Evolutionary conservation across 2,888 invertebrate species (phyloP).

Genomic region (Tachina fera): DNA sequence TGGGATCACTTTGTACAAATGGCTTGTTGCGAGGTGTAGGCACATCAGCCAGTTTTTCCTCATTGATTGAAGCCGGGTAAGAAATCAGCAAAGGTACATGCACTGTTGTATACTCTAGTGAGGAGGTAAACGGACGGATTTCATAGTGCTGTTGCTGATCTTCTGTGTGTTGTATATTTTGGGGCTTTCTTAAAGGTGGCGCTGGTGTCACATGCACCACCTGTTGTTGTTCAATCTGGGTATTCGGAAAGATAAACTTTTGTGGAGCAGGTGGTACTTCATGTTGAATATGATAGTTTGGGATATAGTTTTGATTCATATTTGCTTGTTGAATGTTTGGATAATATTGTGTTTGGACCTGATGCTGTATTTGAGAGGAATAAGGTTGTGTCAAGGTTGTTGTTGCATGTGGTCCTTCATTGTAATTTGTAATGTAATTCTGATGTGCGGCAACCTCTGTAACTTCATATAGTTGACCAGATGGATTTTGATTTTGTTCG

Average conservation of each 20-base stretch:
- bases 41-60: slow-evolving; percentile 71
- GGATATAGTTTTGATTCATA: slow-evolving; percentile 40
- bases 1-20: slow-evolving; percentile 78
- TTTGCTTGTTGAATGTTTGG: slow-evolving; percentile 4
- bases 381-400: slow-evolving; percentile 43
- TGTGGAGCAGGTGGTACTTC: slow-evolving; percentile 69
- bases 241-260: slow-evolving; percentile 71
- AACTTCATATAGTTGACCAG: slow-evolving; percentile 45
- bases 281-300: slow-evolving; percentile 44
- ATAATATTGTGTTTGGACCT: neutral
- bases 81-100: slow-evolving; percentile 74
- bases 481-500: slow-evolving; percentile 53
- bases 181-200: slow-evolving; percentile 72
- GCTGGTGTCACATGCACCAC: slow-evolving; percentile 72
- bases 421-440: slow-evolving; percentile 58
- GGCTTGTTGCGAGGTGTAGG: slow-evolving; percentile 77
- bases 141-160: slow-evolving; percentile 71
- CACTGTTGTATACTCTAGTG: slow-evolving; percentile 71
- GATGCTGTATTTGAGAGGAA: slow-evolving; percentile 15
- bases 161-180: slow-evolving; percentile 72
- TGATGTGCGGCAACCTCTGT: slow-evolving; percentile 44
- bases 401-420: slow-evolving; percentile 61
- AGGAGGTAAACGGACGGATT: slow-evolving; percentile 52
- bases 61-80: slow-evolving; percentile 74
- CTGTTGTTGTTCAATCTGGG: slow-evolving; percentile 71